Conservation (phyloP, 1,140 invertebrate genomes). For the Neuroterus valhalla region DNA sequence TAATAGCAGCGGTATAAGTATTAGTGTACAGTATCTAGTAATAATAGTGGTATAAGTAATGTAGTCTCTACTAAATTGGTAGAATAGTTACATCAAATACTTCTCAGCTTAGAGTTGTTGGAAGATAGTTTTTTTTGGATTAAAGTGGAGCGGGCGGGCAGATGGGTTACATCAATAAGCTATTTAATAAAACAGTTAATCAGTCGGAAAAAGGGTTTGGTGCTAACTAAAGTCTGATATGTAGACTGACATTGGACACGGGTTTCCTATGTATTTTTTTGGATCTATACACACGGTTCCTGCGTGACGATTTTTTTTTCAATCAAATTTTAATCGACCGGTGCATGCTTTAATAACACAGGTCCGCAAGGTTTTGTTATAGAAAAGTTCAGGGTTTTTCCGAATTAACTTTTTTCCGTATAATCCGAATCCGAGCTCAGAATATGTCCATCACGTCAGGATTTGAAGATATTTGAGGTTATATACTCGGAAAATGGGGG, state of each 20-base stretch:
- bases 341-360: background rate
- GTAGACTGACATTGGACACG: slow-evolving; percentile 58
- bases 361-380: too few relatives aligned
- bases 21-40: slow-evolving; percentile 27
- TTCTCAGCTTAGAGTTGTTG: slow-evolving; percentile 10
- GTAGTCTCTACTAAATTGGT: slow-evolving; percentile 10
- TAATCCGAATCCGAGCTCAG: too few relatives aligned
- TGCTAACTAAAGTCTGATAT: slow-evolving; percentile 64
- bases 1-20: background rate
- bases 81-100: slow-evolving; percentile 19
- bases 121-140: background rate
- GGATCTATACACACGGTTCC: slow-evolving; percentile 40
- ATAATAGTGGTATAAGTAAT: slow-evolving; percentile 32
- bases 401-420: too few relatives aligned
- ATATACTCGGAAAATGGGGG: too few relatives aligned
- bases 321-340: slow-evolving; percentile 4
- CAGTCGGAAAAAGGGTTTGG: background rate
- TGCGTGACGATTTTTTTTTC: slow-evolving; percentile 17
- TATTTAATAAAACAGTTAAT: slow-evolving; percentile 24
- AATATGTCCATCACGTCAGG: too few relatives aligned
- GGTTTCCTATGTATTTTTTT: slow-evolving; percentile 44
- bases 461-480: too few relatives aligned
- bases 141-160: too few relatives aligned
- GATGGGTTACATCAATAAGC: too few relatives aligned
- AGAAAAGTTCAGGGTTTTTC: too few relatives aligned